These are phyloP conservation scores for Drosophila chauvacae DNA, from an alignment of 1,140 invertebrate genomes.

Conservation along the genomic window DNA sequence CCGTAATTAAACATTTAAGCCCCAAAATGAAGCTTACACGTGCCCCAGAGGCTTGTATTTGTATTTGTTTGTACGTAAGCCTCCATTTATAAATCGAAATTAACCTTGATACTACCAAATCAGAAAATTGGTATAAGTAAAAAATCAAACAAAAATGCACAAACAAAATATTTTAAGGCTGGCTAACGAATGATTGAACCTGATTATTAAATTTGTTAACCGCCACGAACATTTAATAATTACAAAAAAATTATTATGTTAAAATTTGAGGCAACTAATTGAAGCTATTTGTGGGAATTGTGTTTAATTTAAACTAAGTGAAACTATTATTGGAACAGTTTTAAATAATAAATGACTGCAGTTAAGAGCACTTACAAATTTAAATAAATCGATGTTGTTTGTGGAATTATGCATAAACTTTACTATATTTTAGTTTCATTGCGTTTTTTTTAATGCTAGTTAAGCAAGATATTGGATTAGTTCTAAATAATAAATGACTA, in stretches of 20 bases:
- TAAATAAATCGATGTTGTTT: too few relatives aligned
- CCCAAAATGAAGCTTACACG: conserved; percentile 58
- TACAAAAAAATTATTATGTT: background rate
- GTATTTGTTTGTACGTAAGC: conserved; percentile 16
- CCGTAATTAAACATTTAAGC: conserved; percentile 39
- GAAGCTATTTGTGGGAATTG: background rate
- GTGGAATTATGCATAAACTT: too few relatives aligned
- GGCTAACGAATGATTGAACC: conserved; percentile 20
- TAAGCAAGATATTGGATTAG: too few relatives aligned
- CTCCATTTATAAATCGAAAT: conserved; percentile 61
- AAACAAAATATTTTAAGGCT: conserved; percentile 26
- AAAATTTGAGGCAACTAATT: conserved; percentile 1
- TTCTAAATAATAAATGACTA: too few relatives aligned
- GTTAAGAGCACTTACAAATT: background rate
- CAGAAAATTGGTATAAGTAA: conserved; percentile 26
- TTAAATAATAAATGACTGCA: background rate
- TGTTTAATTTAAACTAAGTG: background rate
- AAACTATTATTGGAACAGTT: background rate
- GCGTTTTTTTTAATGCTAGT: too few relatives aligned
- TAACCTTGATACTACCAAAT: conserved; percentile 74
- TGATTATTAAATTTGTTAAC: conserved; percentile 21
- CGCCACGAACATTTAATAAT: background rate
- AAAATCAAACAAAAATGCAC: conserved; percentile 17
- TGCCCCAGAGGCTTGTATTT: conserved; percentile 34
- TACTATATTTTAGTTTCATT: too few relatives aligned